Base-by-base conservation (phyloP, 2,797 vertebrate genomes). In the Dendrocincla tyrannina region DNA sequence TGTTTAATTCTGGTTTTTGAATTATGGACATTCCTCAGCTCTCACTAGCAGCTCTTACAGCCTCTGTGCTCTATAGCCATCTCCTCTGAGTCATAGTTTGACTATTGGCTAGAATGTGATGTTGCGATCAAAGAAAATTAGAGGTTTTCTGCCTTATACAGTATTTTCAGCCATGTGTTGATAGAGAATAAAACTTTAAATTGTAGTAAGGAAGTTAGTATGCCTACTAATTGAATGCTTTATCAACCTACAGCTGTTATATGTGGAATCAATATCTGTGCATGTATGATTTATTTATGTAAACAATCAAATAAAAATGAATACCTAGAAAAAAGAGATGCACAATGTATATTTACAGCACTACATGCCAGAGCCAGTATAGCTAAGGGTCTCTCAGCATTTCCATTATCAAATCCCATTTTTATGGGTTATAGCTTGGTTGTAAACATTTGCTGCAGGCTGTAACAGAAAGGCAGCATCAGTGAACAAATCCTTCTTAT, bases 361-460 rank as follows among this genome's bases (percentile, higher is more conserved):
- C 39, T 89, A 79, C 53, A 37, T 86, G 64, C 64, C 64, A 91
- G 72, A 86, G 47, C 81, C 39, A 41, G 84, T 94, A 72, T 52
- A 88, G 66, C 85, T 91, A 78, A 91, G 76, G 75, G 58, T 89
- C 42, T 89, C 60, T 94, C 62, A 80, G 85, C 76, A 81, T 85
- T 96, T 94, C 89, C 82, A 81, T 92, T 92, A 95, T 93, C 87
- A 94, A 96, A 91, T 93, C 73, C 62, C 42, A n/a, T 93, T 97
- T 96, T 96, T 95, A 91, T 68, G 89, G 75, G 87, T 96, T 96
- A 93, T 72, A 89, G 82, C 85, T 85, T 77, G 58, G 75, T 89
- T 95, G 85, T 93, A 95, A 96, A 95, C 75, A 75, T 85, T 93
- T 6, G 50, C 93, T 96, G 64, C 76, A 89, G 84, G 81, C 91